Base-by-base conservation (phyloP, 2,797 vertebrate genomes). In the Malurus leucopterus region DNA sequence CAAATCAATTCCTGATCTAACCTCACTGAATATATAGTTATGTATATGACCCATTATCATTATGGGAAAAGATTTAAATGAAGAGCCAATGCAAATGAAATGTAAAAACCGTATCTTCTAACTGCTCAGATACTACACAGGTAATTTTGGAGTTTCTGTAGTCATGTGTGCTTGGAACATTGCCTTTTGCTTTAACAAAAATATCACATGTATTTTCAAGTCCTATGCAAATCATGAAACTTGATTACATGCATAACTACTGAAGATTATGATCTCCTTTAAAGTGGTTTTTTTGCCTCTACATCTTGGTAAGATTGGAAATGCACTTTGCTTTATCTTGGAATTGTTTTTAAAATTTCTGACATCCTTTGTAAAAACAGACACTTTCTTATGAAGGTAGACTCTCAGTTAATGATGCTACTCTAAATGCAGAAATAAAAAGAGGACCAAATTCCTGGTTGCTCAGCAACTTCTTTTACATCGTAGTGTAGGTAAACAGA, bases 1-100 rank as follows among this genome's bases (percentile, higher is more conserved):
- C 72, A 86, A 90, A 92, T 90, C 49, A 82, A 64, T 90, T 90
- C 43, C 46, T 85, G 65, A 68, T 90, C 88, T 89, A 57, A 68
- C 64, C 68, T 55, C 49, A 54, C 54, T 91, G 69, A 68, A 68
- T 82, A 70, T 67, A 81, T 58, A 74, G 55, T 74, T 88, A 65
- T 73, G 40, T 76, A 36, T 88, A 32, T 76, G 47, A 75, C 61
- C 81, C 61, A 34, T 77, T 88, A 76, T 84, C 44, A 64, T 90
- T 78, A 86, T 53, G 29, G 58, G 43, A 64, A 84, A 77, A 84
- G 67, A 90, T 59, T 87, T 69, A 79, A 90, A 79, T 86, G 46
- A 54, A 79, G 41, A 89, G 8, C 40, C n/a, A 70, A 50, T 76
- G 80, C 41, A 92, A 86, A 79, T 81, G 18, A 82, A 79, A 84